Percentiles rank a stretch among this genome's conserved stretches.
Evolutionary conservation across 2,113 vertebrate genomes (phyloP).

Genomic region (Caranx ignobilis): DNA sequence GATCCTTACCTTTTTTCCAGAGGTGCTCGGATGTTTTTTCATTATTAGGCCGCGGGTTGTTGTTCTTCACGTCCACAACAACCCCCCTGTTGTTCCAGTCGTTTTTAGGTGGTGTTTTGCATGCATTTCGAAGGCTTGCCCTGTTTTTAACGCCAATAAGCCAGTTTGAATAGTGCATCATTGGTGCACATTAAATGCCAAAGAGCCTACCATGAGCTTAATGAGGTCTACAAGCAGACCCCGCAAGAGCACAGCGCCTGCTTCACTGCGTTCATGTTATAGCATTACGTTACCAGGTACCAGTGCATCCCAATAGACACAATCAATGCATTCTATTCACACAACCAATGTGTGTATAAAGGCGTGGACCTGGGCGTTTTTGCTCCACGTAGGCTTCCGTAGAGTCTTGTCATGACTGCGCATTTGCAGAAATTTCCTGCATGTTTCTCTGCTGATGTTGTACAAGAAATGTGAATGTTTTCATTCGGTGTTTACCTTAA

Average conservation of each 20-base stretch:
- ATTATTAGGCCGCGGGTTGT: slow-evolving; percentile 31
- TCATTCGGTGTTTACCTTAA: neutral
- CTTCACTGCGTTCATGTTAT: slow-evolving; percentile 23
- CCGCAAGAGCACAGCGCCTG: neutral
- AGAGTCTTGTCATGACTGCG: neutral
- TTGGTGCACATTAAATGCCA: slow-evolving; percentile 50
- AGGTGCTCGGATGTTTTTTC: slow-evolving; percentile 68
- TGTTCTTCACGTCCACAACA: slow-evolving; percentile 61
- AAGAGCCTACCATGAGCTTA: slow-evolving; percentile 44
- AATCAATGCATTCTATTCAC: slow-evolving; percentile 36
- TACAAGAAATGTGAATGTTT: slow-evolving; percentile 43
- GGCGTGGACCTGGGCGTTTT: slow-evolving; percentile 42
- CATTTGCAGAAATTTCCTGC: slow-evolving; percentile 2
- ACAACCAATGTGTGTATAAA: slow-evolving; percentile 23
- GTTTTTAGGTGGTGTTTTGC: slow-evolving; percentile 59
- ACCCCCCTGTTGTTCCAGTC: slow-evolving; percentile 63
- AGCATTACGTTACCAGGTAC: slow-evolving; percentile 32
- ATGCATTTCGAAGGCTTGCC: slow-evolving; percentile 74
- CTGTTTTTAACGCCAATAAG: slow-evolving; percentile 80
- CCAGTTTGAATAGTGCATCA: slow-evolving; percentile 83
- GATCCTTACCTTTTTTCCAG: slow-evolving; percentile 74
- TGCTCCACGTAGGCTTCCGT: slow-evolving; percentile 73
- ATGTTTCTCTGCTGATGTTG: slow-evolving; percentile 21
- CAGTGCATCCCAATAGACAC: slow-evolving; percentile 3
- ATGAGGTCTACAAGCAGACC: neutral